These are phyloP conservation scores for Symphodus melops DNA, from an alignment of 2,113 vertebrate species.

Conservation along the genomic window DNA sequence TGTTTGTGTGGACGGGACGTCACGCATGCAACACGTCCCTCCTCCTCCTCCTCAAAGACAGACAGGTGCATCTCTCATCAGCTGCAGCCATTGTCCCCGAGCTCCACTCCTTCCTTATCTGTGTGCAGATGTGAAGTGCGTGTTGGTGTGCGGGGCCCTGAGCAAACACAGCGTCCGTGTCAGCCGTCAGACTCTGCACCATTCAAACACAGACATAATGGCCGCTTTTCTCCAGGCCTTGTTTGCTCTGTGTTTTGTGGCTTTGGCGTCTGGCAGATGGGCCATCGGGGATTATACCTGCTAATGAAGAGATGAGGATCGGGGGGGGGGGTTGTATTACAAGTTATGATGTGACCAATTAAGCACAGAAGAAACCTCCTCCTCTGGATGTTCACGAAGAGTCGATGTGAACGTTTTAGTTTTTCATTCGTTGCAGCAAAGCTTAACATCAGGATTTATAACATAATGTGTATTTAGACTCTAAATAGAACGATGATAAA, in stretches of 20 bases:
- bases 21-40: constrained; percentile 13
- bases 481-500: too few relatives aligned
- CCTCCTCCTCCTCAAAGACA: too few relatives aligned
- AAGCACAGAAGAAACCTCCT: not conserved
- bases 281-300: constrained; percentile 75
- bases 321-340: constrained; percentile 27
- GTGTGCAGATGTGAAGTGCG: constrained; percentile 35
- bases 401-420: not conserved
- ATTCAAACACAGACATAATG: constrained; percentile 62
- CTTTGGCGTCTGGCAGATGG: constrained; percentile 75
- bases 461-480: too few relatives aligned
- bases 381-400: not conserved
- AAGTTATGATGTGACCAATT: constrained; percentile 36
- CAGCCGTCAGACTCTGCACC: constrained; percentile 32
- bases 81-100: constrained; percentile 24
- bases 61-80: constrained; percentile 50
- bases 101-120: constrained; percentile 51
- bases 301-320: constrained; percentile 67
- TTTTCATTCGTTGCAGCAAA: too few relatives aligned
- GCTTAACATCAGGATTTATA: too few relatives aligned
- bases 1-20: too few relatives aligned
- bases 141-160: constrained; percentile 27
- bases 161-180: constrained; percentile 55
- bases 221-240: constrained; percentile 40
- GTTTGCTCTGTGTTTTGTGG: constrained; percentile 71